A percentile compares a stretch with the other conserved stretches of the same genome.
Conservation (phyloP, 2,888 invertebrate species). For the Acanthoscelides obtectus region DNA sequence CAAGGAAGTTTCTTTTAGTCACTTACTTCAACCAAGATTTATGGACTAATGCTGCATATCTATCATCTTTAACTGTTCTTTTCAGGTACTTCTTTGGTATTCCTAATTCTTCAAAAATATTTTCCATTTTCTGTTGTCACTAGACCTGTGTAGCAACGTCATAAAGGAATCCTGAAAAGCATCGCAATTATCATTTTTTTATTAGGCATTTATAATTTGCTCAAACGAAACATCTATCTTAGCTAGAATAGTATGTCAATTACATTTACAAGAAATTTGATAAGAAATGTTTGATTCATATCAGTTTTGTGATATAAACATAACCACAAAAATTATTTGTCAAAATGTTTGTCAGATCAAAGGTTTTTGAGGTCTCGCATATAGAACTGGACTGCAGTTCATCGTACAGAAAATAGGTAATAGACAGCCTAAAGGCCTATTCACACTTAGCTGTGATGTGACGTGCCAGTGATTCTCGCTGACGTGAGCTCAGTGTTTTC, state of each 20-base stretch:
- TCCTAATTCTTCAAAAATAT: slow-evolving; percentile 65
- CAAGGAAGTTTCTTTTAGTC: slow-evolving; percentile 28
- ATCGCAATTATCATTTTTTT: not conserved
- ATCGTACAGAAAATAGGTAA: no score
- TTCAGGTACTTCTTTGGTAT: slow-evolving; percentile 65
- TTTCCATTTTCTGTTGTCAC: slow-evolving; percentile 52
- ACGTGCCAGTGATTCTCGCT: no score
- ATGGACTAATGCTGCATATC: slow-evolving; percentile 62
- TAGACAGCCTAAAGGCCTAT: no score
- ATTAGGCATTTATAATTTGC: not conserved
- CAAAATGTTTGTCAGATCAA: no score
- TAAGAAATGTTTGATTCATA: not conserved
- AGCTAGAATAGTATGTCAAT: not conserved
- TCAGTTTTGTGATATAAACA: not conserved
- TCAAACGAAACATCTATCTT: not conserved
- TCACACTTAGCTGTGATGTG: no score
- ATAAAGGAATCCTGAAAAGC: not conserved
- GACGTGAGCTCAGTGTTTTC: no score
- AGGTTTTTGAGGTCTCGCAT: no score
- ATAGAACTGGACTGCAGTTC: no score
- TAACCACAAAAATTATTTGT: not conserved
- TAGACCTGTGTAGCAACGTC: not conserved
- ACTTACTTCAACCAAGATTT: slow-evolving; percentile 62
- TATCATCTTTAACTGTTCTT: slow-evolving; percentile 53
- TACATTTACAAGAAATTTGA: not conserved